These are phyloP conservation scores for Cheilosia soror DNA, from an alignment of 2,888 invertebrate genomes.

Conservation along the genomic window DNA sequence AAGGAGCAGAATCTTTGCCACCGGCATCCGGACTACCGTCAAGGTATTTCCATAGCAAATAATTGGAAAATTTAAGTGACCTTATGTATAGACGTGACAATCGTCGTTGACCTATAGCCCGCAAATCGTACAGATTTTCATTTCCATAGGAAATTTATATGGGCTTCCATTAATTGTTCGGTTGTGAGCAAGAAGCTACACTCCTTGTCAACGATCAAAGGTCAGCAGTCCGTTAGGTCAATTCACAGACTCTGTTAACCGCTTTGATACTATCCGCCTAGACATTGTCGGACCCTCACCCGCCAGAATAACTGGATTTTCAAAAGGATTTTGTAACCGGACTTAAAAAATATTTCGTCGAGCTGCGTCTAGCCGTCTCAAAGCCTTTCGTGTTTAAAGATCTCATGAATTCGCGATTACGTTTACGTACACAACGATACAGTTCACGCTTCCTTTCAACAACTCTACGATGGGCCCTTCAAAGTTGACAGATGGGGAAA, in stretches of 20 bases:
- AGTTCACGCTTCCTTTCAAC: not conserved
- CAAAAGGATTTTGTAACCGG: not conserved
- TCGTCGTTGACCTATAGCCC: no score
- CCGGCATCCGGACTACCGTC: not conserved
- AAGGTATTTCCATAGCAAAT: no score
- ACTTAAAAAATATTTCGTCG: not conserved
- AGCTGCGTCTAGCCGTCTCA: not conserved
- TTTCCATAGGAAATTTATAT: no score
- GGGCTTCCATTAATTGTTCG: not conserved
- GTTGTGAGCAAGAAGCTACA: not conserved
- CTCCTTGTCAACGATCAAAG: slow-evolving; percentile 18
- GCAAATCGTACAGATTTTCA: no score
- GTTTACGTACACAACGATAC: no score
- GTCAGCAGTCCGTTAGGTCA: slow-evolving; percentile 43
- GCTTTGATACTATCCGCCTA: no score
- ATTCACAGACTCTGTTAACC: slow-evolving; percentile 76
- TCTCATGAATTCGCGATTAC: not conserved
- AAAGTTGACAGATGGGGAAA: not conserved
- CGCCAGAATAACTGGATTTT: no score
- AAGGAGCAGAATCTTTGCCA: not conserved
- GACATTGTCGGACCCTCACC: not conserved
- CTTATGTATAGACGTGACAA: no score
- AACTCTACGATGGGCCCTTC: not conserved
- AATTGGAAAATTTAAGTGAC: no score
- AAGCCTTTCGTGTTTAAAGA: not conserved